A percentile compares a stretch with the other conserved stretches of the same genome.
Evolutionary conservation across 2,797 vertebrate species (phyloP).

Genomic region (Geotrypetes seraphini): DNA sequence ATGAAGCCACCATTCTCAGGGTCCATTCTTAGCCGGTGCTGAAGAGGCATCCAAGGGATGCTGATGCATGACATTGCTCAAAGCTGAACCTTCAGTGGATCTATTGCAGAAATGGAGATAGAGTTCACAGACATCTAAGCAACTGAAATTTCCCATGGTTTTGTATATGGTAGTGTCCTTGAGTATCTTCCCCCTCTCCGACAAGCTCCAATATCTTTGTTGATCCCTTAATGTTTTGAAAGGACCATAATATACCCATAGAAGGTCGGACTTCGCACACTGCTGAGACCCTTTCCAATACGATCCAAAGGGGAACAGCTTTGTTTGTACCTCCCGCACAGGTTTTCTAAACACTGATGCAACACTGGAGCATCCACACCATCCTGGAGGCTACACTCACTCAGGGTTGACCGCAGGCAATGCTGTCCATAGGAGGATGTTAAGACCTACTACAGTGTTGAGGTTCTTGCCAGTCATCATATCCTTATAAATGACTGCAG

Average conservation of each 20-base stretch:
- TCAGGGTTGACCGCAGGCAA: constrained; percentile 53
- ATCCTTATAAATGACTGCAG: constrained; percentile 79
- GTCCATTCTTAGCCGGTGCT: constrained; percentile 73
- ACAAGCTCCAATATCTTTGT: too few species aligned
- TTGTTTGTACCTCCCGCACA: constrained; percentile 81
- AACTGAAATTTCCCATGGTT: too few species aligned
- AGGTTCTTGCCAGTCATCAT: constrained; percentile 84
- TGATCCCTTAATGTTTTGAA: too few species aligned
- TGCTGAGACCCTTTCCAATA: too few species aligned
- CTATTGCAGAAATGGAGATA: constrained; percentile 53
- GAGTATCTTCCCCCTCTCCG: too few species aligned
- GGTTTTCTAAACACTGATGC: constrained; percentile 69
- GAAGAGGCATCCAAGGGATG: constrained; percentile 74
- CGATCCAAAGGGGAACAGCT: too few species aligned
- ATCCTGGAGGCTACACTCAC: constrained; percentile 61
- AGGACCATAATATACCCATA: too few species aligned
- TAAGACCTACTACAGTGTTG: constrained; percentile 87
- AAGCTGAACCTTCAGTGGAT: constrained; percentile 54
- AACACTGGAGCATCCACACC: constrained; percentile 76
- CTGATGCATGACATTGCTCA: constrained; percentile 67
- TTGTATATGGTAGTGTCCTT: too few species aligned
- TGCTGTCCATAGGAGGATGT: constrained; percentile 79
- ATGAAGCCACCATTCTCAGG: constrained; percentile 89
- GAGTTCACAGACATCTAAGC: constrained; percentile 78
- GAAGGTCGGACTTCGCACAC: too few species aligned